Evolutionary conservation across 2,113 vertebrate genomes (phyloP), one percentile per base, ranked within the genome.

Genomic region (Pomatostomus ruficeps): DNA sequence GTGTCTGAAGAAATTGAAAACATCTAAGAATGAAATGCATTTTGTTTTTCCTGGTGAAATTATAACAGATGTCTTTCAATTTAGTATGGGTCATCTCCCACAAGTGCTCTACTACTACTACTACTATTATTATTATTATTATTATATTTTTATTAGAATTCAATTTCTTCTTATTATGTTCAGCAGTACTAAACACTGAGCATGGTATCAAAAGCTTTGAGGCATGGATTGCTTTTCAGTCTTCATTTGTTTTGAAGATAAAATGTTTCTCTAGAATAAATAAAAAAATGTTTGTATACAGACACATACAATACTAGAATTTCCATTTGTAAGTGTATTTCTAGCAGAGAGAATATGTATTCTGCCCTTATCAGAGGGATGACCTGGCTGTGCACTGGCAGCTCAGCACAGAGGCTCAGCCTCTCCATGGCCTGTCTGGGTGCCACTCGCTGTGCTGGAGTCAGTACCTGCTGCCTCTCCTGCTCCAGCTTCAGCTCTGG

Each of bases 301-400:
- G 3, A 21, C 15, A 18, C 9, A 14, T 5, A 70, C 3, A 1
- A 20, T 29, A 81, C 8, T 42, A 85, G 22, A 65, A 62, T 77
- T 76, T 70, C 16, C 24, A 20, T 54, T 70, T 57, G 14, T 35
- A 46, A 65, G 20, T 33, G 9, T 22, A 65, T 65, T 22, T 68
- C 36, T 48, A 73, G 51, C 18, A 51, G 25, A 51, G n/a, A 23
- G 46, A 77, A 46, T 12, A 23, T 17, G 3, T 0, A 5, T 38
- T 89, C 80, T 65, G 1, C 31, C 19, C 9, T 48, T 62, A 36
- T 20, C 21, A 77, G 54, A 55, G 21, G 18, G 26, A 21, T 0
- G 0, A 7, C 12, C 8, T 3, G 1, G 17, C 29, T 62, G 12
- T 28, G 16, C 7, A 14, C 23, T 46, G 54, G 29, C 15, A 17